phyloP scores from a whole-genome alignment of 2,797 vertebrate genomes.

The Notamacropus eugenii region DNA sequence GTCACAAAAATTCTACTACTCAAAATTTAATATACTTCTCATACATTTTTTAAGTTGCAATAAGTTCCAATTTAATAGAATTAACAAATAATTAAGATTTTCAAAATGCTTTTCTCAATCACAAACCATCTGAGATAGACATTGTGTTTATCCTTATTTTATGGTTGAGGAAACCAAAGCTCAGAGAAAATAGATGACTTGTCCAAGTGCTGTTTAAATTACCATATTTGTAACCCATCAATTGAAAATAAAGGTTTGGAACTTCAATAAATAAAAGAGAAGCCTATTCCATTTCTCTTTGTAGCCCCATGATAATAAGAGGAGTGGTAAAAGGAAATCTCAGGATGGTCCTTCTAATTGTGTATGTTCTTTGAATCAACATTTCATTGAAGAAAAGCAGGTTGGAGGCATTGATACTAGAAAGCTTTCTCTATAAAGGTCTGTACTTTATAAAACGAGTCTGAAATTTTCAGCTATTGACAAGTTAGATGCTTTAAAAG shows the following conservation, averaged over 20 bases:
- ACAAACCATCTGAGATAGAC: background rate
- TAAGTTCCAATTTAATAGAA: background rate
- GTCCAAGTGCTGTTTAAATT: background rate
- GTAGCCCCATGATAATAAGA: background rate
- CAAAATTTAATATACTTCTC: background rate
- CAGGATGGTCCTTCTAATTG: background rate
- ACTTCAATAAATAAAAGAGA: background rate
- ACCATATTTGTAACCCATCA: background rate
- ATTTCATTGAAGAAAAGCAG: background rate
- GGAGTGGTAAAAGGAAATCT: background rate
- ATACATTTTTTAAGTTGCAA: constrained; percentile 7
- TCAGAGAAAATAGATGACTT: too few relatives aligned
- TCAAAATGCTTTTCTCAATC: background rate
- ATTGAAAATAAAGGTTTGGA: background rate
- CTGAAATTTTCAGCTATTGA: background rate
- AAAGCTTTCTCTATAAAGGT: background rate
- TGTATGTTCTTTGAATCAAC: background rate
- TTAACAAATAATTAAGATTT: background rate
- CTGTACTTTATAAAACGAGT: background rate
- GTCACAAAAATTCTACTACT: constrained; percentile 39
- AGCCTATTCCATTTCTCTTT: background rate
- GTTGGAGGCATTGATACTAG: background rate
- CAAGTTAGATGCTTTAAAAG: background rate
- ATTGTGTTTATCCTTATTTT: background rate
- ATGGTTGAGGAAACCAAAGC: too few relatives aligned